phyloP scores from a whole-genome alignment of 2,888 invertebrate species.

The Mechanitis messenoides region DNA sequence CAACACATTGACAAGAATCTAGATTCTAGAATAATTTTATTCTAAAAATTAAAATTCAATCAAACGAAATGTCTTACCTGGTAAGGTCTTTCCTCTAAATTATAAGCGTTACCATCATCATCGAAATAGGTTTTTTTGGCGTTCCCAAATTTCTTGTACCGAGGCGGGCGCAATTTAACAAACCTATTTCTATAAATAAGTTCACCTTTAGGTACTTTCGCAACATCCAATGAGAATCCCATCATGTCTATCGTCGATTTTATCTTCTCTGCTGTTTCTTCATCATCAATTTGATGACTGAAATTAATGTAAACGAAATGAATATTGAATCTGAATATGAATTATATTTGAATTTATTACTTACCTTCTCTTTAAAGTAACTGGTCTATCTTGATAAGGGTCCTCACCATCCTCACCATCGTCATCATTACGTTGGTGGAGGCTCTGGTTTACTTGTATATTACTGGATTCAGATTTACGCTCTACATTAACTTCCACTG shows the following conservation, averaged over 20 bases:
- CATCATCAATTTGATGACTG: slow-evolving; percentile 75
- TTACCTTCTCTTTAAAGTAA: slow-evolving; percentile 75
- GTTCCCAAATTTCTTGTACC: slow-evolving; percentile 48
- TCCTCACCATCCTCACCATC: slow-evolving; percentile 63
- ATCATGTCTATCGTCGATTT: slow-evolving; percentile 80
- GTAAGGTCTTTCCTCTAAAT: slow-evolving; percentile 34
- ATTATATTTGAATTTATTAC: slow-evolving; percentile 5
- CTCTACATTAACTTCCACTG: slow-evolving; percentile 14
- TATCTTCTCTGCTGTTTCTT: slow-evolving; percentile 74
- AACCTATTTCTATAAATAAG: slow-evolving; percentile 80
- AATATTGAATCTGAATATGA: slow-evolving; percentile 2
- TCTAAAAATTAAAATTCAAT: neutral
- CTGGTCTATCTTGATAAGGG: slow-evolving; percentile 70
- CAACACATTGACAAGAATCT: too few relatives aligned
- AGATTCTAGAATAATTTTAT: neutral
- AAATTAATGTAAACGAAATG: slow-evolving; percentile 32
- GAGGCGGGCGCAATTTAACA: slow-evolving; percentile 72
- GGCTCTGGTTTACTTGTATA: slow-evolving; percentile 13
- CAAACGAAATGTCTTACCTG: slow-evolving; percentile 39
- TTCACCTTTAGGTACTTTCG: slow-evolving; percentile 69
- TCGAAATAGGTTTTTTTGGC: slow-evolving; percentile 80
- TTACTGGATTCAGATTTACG: slow-evolving; percentile 9
- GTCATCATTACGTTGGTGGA: slow-evolving; percentile 40
- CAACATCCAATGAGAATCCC: slow-evolving; percentile 67
- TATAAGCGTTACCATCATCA: slow-evolving; percentile 78